Conservation (phyloP, 2,113 vertebrate species). For the Paramisgurnus dabryanus region DNA sequence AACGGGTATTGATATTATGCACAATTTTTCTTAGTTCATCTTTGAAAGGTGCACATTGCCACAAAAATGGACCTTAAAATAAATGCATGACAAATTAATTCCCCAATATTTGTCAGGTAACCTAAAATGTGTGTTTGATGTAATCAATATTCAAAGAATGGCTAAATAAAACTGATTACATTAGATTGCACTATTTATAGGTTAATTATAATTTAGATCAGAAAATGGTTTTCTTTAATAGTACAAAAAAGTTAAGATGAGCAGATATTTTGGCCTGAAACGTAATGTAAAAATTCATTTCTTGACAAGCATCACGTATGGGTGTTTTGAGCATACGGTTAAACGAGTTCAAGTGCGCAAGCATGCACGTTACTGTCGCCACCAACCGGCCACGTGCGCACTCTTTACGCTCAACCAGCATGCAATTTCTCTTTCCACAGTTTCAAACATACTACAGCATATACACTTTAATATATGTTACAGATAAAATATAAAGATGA, state of each 20-base stretch:
- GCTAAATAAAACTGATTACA: too few relatives aligned
- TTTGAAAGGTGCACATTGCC: neutral
- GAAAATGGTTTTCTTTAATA: too few relatives aligned
- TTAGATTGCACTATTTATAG: too few relatives aligned
- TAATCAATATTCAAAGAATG: too few relatives aligned
- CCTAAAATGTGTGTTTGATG: too few relatives aligned
- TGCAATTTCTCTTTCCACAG: neutral
- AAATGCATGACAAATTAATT: neutral
- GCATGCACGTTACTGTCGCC: slow-evolving; percentile 49
- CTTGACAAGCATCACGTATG: neutral
- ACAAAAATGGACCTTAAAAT: too few relatives aligned
- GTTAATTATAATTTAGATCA: too few relatives aligned
- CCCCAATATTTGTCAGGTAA: too few relatives aligned
- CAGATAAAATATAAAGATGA: neutral
- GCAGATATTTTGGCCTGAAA: neutral
- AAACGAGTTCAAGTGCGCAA: neutral
- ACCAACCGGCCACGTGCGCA: slow-evolving; percentile 49
- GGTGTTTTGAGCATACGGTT: neutral
- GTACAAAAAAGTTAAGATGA: neutral
- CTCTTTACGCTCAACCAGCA: neutral
- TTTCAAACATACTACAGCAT: neutral
- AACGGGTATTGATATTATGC: slow-evolving; percentile 34
- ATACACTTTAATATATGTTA: neutral
- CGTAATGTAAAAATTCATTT: neutral
- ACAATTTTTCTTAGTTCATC: neutral